These are phyloP conservation scores for Plagodis dolabraria DNA, from an alignment of 2,888 invertebrate genomes.

Conservation along the genomic window DNA sequence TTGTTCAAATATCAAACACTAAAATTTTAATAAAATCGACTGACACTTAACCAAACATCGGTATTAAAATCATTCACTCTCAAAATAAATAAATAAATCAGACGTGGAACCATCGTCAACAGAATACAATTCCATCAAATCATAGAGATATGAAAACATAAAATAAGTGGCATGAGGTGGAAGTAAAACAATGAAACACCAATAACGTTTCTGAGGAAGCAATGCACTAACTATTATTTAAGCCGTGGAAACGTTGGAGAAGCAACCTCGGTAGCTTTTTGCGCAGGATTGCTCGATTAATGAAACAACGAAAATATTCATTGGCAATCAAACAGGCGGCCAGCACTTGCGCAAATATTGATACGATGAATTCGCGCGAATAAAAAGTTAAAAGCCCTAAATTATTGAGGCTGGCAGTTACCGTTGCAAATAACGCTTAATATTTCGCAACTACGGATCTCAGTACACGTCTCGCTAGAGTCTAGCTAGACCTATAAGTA, in stretches of 20 bases:
- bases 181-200: slow-evolving; percentile 42
- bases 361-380: slow-evolving; percentile 56
- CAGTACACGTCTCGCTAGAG: too few relatives aligned
- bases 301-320: slow-evolving; percentile 62
- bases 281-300: slow-evolving; percentile 54
- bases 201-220: slow-evolving; percentile 43
- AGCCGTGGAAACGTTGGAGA: background rate
- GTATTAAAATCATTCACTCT: slow-evolving; percentile 58
- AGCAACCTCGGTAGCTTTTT: slow-evolving; percentile 42
- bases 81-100: slow-evolving; percentile 55
- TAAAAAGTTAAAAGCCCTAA: slow-evolving; percentile 38
- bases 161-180: slow-evolving; percentile 36
- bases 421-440: slow-evolving; percentile 44
- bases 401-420: slow-evolving; percentile 49
- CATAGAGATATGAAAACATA: slow-evolving; percentile 52
- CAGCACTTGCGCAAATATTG: slow-evolving; percentile 61
- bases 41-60: slow-evolving; percentile 52
- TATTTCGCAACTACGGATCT: slow-evolving; percentile 26
- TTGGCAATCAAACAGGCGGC: slow-evolving; percentile 61
- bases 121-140: slow-evolving; percentile 54
- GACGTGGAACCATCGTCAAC: slow-evolving; percentile 48
- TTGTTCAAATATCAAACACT: too few relatives aligned
- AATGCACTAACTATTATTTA: slow-evolving; percentile 34
- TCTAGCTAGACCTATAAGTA: too few relatives aligned
- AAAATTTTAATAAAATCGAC: slow-evolving; percentile 53